Conservation (phyloP, 1,140 invertebrate genomes). For the Globodera ellingtonae region DNA sequence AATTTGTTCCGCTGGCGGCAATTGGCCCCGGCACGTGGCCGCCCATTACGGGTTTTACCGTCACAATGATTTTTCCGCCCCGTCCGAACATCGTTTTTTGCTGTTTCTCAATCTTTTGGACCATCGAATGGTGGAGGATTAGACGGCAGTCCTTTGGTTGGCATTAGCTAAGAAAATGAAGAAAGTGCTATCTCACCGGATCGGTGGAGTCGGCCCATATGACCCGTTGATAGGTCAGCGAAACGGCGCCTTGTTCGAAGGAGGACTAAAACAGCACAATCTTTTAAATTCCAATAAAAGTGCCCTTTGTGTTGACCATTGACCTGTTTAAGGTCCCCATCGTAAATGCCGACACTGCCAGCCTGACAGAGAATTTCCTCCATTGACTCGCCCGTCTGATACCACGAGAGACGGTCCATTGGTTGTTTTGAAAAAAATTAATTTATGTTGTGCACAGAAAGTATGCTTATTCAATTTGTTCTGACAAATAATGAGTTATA, state of each 20-base stretch:
- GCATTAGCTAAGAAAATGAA: neutral
- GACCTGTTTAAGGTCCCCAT: slow-evolving; percentile 63
- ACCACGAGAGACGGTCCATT: slow-evolving; percentile 64
- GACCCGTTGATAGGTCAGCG: slow-evolving; percentile 60
- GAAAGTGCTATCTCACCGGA: slow-evolving; percentile 40
- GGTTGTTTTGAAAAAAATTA: neutral
- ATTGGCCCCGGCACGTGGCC: slow-evolving; percentile 50
- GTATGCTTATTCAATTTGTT: too few relatives aligned
- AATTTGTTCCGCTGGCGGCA: slow-evolving; percentile 44
- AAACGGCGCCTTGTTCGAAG: slow-evolving; percentile 64
- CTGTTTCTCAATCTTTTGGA: slow-evolving; percentile 60
- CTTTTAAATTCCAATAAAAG: slow-evolving; percentile 5
- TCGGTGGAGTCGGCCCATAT: slow-evolving; percentile 64
- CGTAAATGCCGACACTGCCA: slow-evolving; percentile 63
- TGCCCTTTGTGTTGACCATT: neutral
- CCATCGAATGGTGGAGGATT: slow-evolving; percentile 62
- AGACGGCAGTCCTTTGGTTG: slow-evolving; percentile 57
- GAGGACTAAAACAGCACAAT: slow-evolving; percentile 46
- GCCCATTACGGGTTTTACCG: slow-evolving; percentile 71
- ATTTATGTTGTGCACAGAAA: neutral
- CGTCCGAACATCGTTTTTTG: slow-evolving; percentile 64
- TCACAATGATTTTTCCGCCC: slow-evolving; percentile 75
- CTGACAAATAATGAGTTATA: too few relatives aligned
- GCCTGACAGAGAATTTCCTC: slow-evolving; percentile 63
- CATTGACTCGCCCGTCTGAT: slow-evolving; percentile 60